Conservation (phyloP, 53 echinoderm and acorn worm genomes). For the Holothuria scabra region DNA sequence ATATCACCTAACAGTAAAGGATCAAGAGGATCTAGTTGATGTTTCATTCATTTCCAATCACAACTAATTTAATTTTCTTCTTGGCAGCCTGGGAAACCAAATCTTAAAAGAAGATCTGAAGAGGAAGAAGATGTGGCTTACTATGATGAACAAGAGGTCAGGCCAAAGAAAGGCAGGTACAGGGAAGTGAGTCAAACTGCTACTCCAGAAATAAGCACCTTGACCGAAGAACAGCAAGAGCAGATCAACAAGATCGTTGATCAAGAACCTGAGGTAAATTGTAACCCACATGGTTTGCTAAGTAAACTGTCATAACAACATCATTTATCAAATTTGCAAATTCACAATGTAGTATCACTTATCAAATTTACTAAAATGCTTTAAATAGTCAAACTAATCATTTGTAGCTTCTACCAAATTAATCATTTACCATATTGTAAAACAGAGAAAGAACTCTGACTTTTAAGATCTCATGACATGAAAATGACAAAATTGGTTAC, state of each 20-base stretch:
- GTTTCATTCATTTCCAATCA: no score
- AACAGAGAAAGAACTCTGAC: no score
- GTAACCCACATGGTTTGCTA: background rate
- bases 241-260: slow-evolving; percentile 88
- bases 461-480: no score
- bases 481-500: no score
- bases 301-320: no score
- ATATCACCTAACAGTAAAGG: no score
- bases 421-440: background rate
- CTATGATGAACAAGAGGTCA: slow-evolving; percentile 19
- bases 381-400: no score
- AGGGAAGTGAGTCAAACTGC: slow-evolving; percentile 42
- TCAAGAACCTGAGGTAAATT: slow-evolving; percentile 93
- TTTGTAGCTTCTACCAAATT: no score
- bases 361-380: background rate
- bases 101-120: slow-evolving; percentile 74
- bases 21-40: no score
- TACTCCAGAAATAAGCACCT: slow-evolving; percentile 23
- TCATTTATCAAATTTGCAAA: background rate
- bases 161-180: slow-evolving; percentile 49
- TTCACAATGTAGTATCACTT: no score
- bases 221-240: slow-evolving; percentile 85
- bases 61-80: background rate
- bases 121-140: slow-evolving; percentile 51
- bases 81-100: slow-evolving; percentile 96